A percentile compares a stretch with the other conserved stretches of the same genome.
Evolutionary conservation across 2,797 vertebrate species (phyloP).

Genomic region (Hydrolagus colliei): DNA sequence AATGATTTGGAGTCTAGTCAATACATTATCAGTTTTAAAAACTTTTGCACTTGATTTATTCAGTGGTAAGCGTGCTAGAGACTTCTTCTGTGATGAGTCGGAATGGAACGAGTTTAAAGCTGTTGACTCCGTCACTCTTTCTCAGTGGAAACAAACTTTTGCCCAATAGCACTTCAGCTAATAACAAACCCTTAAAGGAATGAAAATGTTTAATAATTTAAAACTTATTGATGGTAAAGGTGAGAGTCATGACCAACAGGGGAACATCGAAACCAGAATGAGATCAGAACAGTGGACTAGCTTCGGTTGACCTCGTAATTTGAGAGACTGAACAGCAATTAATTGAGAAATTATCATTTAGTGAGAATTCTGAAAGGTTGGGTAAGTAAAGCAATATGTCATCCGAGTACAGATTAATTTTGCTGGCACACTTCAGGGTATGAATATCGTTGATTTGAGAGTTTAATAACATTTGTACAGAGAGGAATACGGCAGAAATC

Average conservation of each 20-base stretch:
- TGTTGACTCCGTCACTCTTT: neutral
- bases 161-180: conserved; percentile 37
- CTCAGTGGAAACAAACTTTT: neutral
- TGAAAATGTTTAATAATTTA: conserved; percentile 53
- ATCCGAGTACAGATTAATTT: conserved; percentile 72
- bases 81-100: neutral
- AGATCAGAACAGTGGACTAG: conserved; percentile 51
- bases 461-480: conserved; percentile 46
- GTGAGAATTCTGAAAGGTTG: conserved; percentile 67
- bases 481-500: neutral
- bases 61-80: neutral
- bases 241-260: conserved; percentile 49
- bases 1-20: neutral
- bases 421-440: conserved; percentile 69
- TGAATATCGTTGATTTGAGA: conserved; percentile 62
- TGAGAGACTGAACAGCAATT: conserved; percentile 78
- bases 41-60: neutral
- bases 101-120: neutral
- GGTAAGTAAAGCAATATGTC: conserved; percentile 75
- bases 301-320: conserved; percentile 70
- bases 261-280: conserved; percentile 43
- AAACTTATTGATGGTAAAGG: conserved; percentile 60
- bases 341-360: conserved; percentile 73
- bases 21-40: neutral
- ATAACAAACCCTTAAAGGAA: conserved; percentile 49